Base-by-base conservation (phyloP, 2,888 invertebrate genomes). In the Callinectes sapidus region DNA sequence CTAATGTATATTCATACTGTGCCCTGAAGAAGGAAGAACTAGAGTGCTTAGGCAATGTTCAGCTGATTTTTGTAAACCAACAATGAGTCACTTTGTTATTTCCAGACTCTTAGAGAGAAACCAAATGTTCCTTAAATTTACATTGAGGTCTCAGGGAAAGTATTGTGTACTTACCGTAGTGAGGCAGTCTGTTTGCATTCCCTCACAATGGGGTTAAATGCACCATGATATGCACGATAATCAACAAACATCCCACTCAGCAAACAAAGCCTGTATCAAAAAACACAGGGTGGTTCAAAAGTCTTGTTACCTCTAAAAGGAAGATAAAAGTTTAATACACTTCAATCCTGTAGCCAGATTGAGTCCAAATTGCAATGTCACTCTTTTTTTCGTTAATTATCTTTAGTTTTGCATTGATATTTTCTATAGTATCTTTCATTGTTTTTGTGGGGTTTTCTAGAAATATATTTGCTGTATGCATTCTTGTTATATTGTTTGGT, bases 111-210 rank as follows among this genome's bases (percentile, higher is more conserved):
- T 35, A 23, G 35, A 35, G 32, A 81, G 32, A 35, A 35, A 81
- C 81, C 81, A 81, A 16, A 81, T 81, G 81, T 81, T 81, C 81
- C 81, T 81, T 81, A 81, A 81, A 81, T 81, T 81, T 81, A 35
- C 81, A 81, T 81, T 32, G 81, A 81, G 35, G 81, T 81, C 81
- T 81, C 81, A 81, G 81, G 81, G 81, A 81, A 81, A 32, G 81
- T 81, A 35, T 81, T 35, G 81, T 81, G 81, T 81, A 81, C 81
- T 81, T 81, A 81, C 81, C 81, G 81, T 81, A 81, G 81, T 32
- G 81, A 81, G 81, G 81, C 81, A 81, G 81, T 81, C 81, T 81
- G 35, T 23, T 32, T 32, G 35, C 14, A 35, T 35, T 81, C 81
- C 71, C 81, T 35, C 81, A 71, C 1, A 16, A 35, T 10, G 81